Evolutionary conservation across 1,140 invertebrate genomes (phyloP).

Genomic region (Cataglyphis hispanica): DNA sequence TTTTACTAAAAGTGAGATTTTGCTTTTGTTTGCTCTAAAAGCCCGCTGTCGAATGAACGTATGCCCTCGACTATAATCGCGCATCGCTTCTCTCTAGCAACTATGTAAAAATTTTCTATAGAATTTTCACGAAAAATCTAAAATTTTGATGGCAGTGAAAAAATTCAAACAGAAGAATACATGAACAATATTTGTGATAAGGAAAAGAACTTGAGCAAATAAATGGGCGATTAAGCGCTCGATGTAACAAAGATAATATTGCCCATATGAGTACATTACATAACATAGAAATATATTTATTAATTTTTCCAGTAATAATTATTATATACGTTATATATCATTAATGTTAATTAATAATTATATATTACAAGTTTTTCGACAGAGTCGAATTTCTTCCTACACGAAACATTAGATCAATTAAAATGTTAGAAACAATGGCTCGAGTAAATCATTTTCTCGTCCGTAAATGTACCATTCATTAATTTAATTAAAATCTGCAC

Average conservation of each 20-base stretch:
- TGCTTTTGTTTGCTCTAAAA: slow-evolving; percentile 45
- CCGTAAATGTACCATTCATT: background rate
- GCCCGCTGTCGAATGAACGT: background rate
- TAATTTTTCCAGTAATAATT: slow-evolving; percentile 14
- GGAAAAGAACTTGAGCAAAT: background rate
- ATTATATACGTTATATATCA: background rate
- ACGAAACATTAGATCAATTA: slow-evolving; percentile 40
- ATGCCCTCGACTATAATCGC: background rate
- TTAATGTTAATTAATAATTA: background rate
- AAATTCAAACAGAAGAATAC: background rate
- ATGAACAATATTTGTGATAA: background rate
- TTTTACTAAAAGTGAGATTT: slow-evolving; percentile 57
- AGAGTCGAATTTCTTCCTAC: background rate
- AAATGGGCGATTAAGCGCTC: background rate
- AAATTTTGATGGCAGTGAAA: background rate
- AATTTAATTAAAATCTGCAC: slow-evolving; percentile 51
- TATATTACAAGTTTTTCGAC: background rate
- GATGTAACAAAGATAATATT: slow-evolving; percentile 13
- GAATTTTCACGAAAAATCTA: background rate
- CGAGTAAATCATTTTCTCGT: slow-evolving; percentile 14
- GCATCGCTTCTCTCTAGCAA: background rate
- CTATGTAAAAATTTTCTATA: background rate
- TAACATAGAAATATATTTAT: background rate
- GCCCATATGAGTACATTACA: background rate
- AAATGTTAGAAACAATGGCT: slow-evolving; percentile 15